Conservation (phyloP, 2,797 vertebrate species). For the Chaetophractus vellerosus region DNA sequence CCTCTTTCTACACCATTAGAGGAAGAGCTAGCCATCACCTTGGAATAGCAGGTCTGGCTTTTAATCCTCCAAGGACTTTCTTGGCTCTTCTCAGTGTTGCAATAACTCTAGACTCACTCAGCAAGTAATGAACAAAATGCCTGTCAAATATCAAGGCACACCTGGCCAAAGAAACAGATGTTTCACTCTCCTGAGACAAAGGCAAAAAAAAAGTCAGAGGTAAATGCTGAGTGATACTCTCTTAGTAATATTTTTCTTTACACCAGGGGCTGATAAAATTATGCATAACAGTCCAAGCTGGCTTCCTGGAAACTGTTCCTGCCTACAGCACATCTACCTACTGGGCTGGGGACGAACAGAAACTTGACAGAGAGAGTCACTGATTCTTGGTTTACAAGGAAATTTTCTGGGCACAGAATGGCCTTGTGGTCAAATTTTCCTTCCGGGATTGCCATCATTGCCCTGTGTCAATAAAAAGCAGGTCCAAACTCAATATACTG, state of each 20-base stretch:
- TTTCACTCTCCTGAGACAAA: not conserved
- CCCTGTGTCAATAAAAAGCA: not conserved
- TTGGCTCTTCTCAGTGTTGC: not conserved
- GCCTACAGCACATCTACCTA: not conserved
- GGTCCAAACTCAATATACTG: not conserved
- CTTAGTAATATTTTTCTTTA: not conserved
- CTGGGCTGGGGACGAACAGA: not conserved
- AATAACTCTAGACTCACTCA: not conserved
- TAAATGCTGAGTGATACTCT: not conserved
- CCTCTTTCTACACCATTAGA: not conserved
- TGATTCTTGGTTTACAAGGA: conserved; percentile 14
- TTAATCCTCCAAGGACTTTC: not conserved
- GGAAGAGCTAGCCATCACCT: not conserved
- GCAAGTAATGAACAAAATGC: not conserved
- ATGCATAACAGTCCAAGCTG: not conserved
- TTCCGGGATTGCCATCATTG: not conserved
- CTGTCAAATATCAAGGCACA: not conserved
- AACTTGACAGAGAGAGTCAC: not conserved
- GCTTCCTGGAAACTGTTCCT: not conserved
- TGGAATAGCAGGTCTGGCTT: not conserved
- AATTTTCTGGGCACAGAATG: conserved; percentile 27
- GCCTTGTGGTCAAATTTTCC: not conserved
- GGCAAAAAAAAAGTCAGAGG: not conserved
- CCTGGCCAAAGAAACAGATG: conserved; percentile 49
- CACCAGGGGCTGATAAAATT: not conserved